Base-by-base conservation (phyloP, 2,113 vertebrate genomes). In the Porphyrio hochstetteri region DNA sequence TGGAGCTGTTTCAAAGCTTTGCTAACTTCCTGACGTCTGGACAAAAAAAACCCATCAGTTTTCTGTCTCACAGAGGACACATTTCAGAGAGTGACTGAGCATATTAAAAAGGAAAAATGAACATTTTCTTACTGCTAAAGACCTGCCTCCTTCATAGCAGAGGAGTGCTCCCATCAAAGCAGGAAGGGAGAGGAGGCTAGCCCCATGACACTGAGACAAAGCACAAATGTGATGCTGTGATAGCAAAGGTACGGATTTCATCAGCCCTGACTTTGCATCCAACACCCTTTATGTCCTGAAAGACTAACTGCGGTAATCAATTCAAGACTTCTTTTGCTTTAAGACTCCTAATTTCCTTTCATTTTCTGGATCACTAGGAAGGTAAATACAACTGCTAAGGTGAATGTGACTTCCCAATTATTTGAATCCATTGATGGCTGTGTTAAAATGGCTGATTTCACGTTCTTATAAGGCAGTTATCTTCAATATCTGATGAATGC, bases 261-360 rank as follows among this genome's bases (percentile, higher is more conserved):
- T 74, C 33, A 53, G 16, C 15, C 5, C 24, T 44, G 68, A 18
- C 18, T 67, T 53, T 55, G 12, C 16, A 36, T 21, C 25, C 40
- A 31, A 20, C 0, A 16, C 3, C 3, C 2, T 19, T 35, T 48
- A 8, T 7, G 13, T 31, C 20, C 29, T 53, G 11, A 36, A 50
- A 33, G 16, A 69, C 6, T 21, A 70, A 38, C 11, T 9, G 31
- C 44, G 3, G 25, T 38, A 38, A 12, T 64, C 50, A 77, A 56
- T 0, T 1, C 2, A 36, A 21, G 13, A 24, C 16, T 52, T 69
- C 1, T 40, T 91, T 69, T 84, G 7, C 6, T 86, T 36, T 35
- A 68, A 16, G 28, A 16, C 59, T 29, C 29, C 42, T 46, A 2
- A 60, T 77, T 82, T 75, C 7, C 2, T n/a, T 60, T 74, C 61